A percentile compares a stretch with the other conserved stretches of the same genome.
These are phyloP conservation scores for Drosophila colorata DNA, from an alignment of 2,888 invertebrate species.

Conservation along the genomic window DNA sequence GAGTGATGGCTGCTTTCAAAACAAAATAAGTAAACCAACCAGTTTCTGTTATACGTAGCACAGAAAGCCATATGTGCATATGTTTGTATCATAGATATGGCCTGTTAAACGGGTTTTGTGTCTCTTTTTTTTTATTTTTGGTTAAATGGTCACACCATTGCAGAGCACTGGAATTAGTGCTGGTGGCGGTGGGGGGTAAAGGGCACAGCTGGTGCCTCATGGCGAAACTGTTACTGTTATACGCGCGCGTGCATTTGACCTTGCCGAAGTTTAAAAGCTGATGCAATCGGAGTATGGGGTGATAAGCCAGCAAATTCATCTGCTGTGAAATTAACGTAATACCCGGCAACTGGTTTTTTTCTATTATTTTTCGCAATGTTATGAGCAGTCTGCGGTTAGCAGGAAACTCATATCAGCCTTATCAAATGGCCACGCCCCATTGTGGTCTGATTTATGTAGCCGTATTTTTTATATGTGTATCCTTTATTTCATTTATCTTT, in stretches of 20 bases:
- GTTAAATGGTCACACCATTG: conserved; percentile 5
- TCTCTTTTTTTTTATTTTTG: conserved; percentile 5
- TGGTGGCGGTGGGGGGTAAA: not conserved
- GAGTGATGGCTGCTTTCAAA: not conserved
- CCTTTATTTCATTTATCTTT: conserved; percentile 2
- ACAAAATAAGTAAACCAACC: conserved; percentile 41
- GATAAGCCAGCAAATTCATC: not conserved
- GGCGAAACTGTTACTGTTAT: conserved; percentile 47
- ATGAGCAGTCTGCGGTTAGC: conserved; percentile 10
- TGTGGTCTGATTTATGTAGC: not conserved
- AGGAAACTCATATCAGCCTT: not conserved
- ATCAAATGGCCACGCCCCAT: conserved; percentile 5
- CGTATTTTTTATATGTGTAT: not conserved
- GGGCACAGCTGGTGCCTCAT: conserved; percentile 11
- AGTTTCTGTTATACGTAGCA: conserved; percentile 33
- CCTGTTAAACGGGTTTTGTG: conserved; percentile 41
- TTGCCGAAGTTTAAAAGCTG: conserved; percentile 62
- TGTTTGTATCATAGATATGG: conserved; percentile 21
- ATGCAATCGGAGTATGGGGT: conserved; percentile 41
- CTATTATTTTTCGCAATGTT: not conserved
- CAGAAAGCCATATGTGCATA: not conserved
- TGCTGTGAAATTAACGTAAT: conserved; percentile 12
- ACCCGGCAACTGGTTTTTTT: conserved; percentile 4
- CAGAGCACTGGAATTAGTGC: conserved; percentile 11
- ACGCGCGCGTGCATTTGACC: conserved; percentile 52